Base-by-base conservation (phyloP, 2,113 vertebrate genomes). In the Leuciscus idus region DNA sequence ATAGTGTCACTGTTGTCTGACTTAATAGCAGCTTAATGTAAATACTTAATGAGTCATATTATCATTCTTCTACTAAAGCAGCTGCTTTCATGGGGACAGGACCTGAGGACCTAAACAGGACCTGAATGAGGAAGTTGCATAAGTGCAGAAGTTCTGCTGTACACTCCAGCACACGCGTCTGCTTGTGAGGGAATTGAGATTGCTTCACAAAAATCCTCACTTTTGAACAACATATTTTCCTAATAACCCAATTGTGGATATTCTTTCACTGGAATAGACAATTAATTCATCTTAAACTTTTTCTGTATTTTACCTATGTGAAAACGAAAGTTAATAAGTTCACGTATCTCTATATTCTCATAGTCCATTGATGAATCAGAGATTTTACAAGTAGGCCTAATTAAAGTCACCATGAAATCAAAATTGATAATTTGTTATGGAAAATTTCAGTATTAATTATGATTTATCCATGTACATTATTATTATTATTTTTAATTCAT, bases 171-270 rank as follows among this genome's bases (percentile, higher is more conserved):
- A 13, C n/a, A 77, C 26, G 13, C 13, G 4, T 50, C 13, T 50
- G 13, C 4, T 48, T n/a, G 17, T 8, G 3, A 10, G 12, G 3
- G 23, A 80, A 28, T 28, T 8, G 33, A 0, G n/a, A 81, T 66
- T 81, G 15, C 79, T 2, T 36, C 62, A 62, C 10, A 33, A 84
- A 84, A 87, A 74, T 43, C 8, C 36, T 50, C 23, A 10, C 7
- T 87, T 76, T 88, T 93, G 62, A 88, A 79, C 82, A 75, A 50
- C n/a, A 43, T 43, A 19, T 19, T 61, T 78, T 79, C 6, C 4
- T 17, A 15, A 80, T 80, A 64, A 39, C 23, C 57, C 7, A 46
- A 61, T 43, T 43, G 21, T 80, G 52, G 43, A 75, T 46, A 26
- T 75, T 75, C 72, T 75, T 3, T 8, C 21, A 17, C 57, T 79